Conservation (phyloP, 2,797 vertebrate genomes). For the Dendrocincla tyrannina region DNA sequence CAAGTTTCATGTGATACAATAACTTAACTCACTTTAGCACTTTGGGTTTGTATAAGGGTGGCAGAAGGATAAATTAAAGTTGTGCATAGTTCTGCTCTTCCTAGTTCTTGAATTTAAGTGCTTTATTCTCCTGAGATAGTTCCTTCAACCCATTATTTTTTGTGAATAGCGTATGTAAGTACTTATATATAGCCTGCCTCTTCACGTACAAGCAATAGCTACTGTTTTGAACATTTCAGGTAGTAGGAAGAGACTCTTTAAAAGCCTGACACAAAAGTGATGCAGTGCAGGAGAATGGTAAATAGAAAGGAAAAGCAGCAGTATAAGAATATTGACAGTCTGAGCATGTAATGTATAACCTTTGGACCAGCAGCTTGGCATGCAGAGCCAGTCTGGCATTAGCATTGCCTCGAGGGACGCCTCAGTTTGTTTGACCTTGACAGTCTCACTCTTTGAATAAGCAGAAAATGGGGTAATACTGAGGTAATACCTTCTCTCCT, state of each 20-base stretch:
- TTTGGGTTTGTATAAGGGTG: not conserved
- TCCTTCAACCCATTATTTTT: not conserved
- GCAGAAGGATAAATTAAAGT: not conserved
- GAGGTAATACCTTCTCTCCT: conserved; percentile 12
- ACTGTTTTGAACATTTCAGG: not conserved
- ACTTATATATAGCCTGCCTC: not conserved
- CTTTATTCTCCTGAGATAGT: not conserved
- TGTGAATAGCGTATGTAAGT: not conserved
- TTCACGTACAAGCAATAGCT: not conserved
- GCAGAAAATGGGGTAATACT: conserved; percentile 10
- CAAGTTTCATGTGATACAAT: not conserved
- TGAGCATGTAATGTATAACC: not conserved
- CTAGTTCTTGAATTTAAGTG: not conserved
- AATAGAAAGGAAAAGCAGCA: not conserved
- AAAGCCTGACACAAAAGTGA: not conserved
- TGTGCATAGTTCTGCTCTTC: not conserved
- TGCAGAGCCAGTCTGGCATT: not conserved
- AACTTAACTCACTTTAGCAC: not conserved
- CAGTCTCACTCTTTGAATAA: not conserved
- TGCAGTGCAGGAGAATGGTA: not conserved
- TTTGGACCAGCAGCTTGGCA: not conserved
- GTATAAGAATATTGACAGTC: not conserved
- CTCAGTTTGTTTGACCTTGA: not conserved
- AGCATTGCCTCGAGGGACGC: not conserved
- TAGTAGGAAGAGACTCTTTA: not conserved